Evolutionary conservation across 2,113 vertebrate species (phyloP), one percentile per base, ranked within the genome.

Genomic region (Syrrhaptes paradoxus): DNA sequence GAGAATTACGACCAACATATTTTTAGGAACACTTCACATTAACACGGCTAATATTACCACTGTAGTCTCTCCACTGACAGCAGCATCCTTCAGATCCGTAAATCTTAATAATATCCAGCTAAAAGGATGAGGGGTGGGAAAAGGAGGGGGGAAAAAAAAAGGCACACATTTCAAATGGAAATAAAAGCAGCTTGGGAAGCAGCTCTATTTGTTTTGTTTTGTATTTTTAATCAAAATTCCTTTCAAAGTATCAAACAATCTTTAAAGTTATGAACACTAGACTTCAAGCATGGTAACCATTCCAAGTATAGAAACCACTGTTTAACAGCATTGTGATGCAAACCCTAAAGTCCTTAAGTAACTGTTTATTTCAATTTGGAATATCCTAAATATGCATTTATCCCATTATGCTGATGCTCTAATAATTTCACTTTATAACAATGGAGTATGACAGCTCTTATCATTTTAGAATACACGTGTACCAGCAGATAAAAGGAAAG

Each of bases 401-500:
- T 72, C 20, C 29, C 76, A 91, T 72, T 78, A 62, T 52, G 49
- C 18, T 74, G 57, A 92, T 59, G 36, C 8, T 72, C 41, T 58
- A 87, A 52, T 67, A 91, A 87, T 75, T 63, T 63, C 74, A 81
- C 38, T 87, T 89, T 4, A 0, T 65, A 94, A 75, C 49, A 96
- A 76, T 3, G 57, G 45, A 48, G 9, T 31, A 82, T 45, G 62
- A 85, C 34, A 87, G 36, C 25, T 78, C 62, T 38, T 85, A 25
- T 54, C 36, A 52, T 85, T 75, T 52, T 24, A 76, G 76, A 79
- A 73, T 29, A 62, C 22, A 68, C 0, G 0, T 43, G 31, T 75
- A 96, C 19, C 21, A 59, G 24, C 14, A 66, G 68, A 87, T 52
- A 92, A 89, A 92, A 83, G 13, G 24, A 86, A 95, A 73, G 17